Percentiles rank a stretch among this genome's conserved stretches.
phyloP scores from a whole-genome alignment of 2,888 invertebrate genomes.

The Adineta ricciae region DNA sequence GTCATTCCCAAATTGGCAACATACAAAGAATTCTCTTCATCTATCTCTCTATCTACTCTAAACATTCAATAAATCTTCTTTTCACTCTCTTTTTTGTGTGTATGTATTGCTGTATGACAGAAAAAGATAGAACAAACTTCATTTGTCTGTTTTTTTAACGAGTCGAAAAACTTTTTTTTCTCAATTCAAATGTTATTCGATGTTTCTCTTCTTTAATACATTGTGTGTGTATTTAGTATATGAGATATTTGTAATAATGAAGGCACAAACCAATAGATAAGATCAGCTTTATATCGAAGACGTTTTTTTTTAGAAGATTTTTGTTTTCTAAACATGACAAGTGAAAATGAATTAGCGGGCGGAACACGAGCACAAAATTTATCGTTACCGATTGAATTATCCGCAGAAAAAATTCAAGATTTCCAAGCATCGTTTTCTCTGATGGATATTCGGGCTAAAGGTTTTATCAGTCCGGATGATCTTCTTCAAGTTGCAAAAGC shows the following conservation, averaged over 20 bases:
- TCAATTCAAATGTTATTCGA: background rate
- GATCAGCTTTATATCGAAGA: background rate
- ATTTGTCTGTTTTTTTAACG: background rate
- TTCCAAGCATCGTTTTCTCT: background rate
- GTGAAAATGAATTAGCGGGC: background rate
- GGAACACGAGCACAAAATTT: background rate
- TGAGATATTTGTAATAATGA: background rate
- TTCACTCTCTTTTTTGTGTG: background rate
- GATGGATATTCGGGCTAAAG: background rate
- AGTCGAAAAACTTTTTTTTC: background rate
- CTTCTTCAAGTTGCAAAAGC: background rate
- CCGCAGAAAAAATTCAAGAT: constrained; percentile 14
- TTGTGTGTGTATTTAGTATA: background rate
- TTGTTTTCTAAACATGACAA: background rate
- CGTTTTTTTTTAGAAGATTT: no score
- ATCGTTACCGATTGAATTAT: background rate
- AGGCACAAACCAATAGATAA: background rate
- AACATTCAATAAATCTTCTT: background rate
- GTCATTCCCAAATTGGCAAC: background rate
- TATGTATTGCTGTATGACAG: background rate
- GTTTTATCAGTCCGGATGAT: background rate
- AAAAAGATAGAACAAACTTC: background rate
- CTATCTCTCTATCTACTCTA: no score
- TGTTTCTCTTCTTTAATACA: background rate
- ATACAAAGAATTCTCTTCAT: no score